Base-by-base conservation (phyloP, 2,113 vertebrate species). In the Emydocephalus ijimae region DNA sequence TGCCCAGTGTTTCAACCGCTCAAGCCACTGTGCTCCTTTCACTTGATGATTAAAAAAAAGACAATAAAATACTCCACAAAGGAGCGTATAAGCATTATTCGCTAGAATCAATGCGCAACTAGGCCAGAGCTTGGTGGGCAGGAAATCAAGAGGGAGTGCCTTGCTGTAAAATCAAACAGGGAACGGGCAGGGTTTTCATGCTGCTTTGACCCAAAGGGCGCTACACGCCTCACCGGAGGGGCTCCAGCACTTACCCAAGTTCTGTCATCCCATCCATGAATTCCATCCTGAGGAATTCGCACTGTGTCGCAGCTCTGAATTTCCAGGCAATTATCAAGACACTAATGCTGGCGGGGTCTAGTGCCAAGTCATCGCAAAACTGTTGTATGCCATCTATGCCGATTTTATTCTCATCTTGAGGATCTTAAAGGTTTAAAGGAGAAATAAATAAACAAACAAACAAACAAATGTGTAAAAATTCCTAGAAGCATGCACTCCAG, bases 361-460 rank as follows among this genome's bases (percentile, higher is more conserved):
- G 97, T 24, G 98, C 98, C 94, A 98, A 97, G 93, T 98, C 98
- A 92, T 98, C 98, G 96, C 98, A 98, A 93, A 98, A 98, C 92
- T 98, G 98, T 95, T 98, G 98, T 89, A 98, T 98, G 43, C 98
- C 98, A 96, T 98, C 98, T 97, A 98, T 98, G 94, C 98, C 98
- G 89, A 98, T 98, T 97, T 98, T 98, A 95, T 98, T 98, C 96
- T 98, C 98, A 96, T 98, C 98, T 95, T 98, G 98, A 97, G 98
- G 98, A 96, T 98, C 98, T 98, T 97, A n/a, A 61, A 91, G 93
- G 95, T 93, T 96, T n/a, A 95, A 81, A 93, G 23, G 21, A 88
- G 91, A 93, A 94, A 93, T 56, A 39, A 52, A 52, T 52, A 2
- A 52, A 52, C 8, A 11, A 52, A 11, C 7, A 29, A 90, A 95